Percentiles rank a stretch among this genome's conserved stretches.
phyloP scores from a whole-genome alignment of 1,140 invertebrate genomes.

The Saccostrea echinata region DNA sequence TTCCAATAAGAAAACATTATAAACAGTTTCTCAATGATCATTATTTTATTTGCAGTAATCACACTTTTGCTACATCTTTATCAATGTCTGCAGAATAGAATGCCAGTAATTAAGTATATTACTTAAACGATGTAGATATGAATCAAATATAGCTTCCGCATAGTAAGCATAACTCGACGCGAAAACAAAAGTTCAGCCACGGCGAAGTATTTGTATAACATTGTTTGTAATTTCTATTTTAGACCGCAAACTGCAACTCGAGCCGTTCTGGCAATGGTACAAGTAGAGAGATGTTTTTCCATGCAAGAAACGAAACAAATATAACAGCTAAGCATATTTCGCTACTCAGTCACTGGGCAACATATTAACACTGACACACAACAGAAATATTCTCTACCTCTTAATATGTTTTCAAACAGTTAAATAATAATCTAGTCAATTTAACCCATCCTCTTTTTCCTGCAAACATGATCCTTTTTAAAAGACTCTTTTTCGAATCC shows the following conservation, averaged over 20 bases:
- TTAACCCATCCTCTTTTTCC: no score
- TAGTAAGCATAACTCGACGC: background rate
- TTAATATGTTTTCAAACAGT: background rate
- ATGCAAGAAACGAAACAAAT: slow-evolving; percentile 8
- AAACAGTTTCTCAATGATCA: no score
- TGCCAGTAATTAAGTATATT: background rate
- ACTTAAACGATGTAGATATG: background rate
- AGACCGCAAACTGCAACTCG: slow-evolving; percentile 3
- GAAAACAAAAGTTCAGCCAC: background rate
- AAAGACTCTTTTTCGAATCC: no score
- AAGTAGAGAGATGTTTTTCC: background rate
- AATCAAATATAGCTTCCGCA: slow-evolving; percentile 18
- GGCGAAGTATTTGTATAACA: background rate
- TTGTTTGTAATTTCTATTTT: background rate
- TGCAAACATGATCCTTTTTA: no score
- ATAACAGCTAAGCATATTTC: background rate
- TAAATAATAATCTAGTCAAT: no score
- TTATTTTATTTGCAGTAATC: no score
- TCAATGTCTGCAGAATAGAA: background rate
- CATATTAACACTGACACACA: slow-evolving; percentile 25
- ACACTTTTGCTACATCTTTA: background rate
- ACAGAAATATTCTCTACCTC: background rate
- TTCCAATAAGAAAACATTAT: no score
- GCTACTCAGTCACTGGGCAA: background rate
- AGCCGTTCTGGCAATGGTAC: background rate